Base-by-base conservation (phyloP, 1,140 invertebrate genomes). In the Dinothrombium tinctorium region DNA sequence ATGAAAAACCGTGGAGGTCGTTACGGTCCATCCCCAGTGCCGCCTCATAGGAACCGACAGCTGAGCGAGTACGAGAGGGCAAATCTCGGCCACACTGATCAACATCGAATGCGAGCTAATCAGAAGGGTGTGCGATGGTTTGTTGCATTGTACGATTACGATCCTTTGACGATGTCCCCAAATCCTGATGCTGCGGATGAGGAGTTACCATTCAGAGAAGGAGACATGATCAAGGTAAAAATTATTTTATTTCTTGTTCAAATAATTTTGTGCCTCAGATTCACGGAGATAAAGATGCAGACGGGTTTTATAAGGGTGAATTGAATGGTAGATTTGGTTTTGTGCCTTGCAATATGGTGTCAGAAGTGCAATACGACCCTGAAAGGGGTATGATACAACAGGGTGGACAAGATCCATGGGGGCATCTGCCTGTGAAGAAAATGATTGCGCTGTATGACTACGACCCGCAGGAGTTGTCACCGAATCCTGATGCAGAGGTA, bases 401-500 rank as follows among this genome's bases (percentile, higher is more conserved):
- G 21, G 20, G 24, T 14, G 15, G 24, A 4, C 20, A 32, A 36
- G 45, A 46, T 41, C 36, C 39, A 31, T 44, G 28, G 26, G 23
- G 23, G 3, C 42, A 48, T 32, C 20, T 43, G 17, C 15, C 45
- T 25, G 50, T 52, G 44, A 82, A 79, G 50, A 71, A 80, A 50
- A 94, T 96, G 86, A 72, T 96, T 14, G 90, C 92, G 1, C 66
- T 96, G n/a, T 98, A 94, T 55, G 89, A 96, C 57, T 98, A 99
- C 52, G 87, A 96, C 60, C 86, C 83, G 12, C 82, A 89, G 57
- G 82, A 94, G 54, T 60, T 94, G 12, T 94, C 86, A 51, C 92
- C 90, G 0, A 98, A 98, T 62, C 80, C 90, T 7, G 90, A 96
- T 66, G 78, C 86, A 42, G 90, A 95, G 69, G 86, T 89, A 63